Evolutionary conservation across 1,140 invertebrate genomes (phyloP), one percentile per base, ranked within the genome.

Genomic region (Aplysia californica): DNA sequence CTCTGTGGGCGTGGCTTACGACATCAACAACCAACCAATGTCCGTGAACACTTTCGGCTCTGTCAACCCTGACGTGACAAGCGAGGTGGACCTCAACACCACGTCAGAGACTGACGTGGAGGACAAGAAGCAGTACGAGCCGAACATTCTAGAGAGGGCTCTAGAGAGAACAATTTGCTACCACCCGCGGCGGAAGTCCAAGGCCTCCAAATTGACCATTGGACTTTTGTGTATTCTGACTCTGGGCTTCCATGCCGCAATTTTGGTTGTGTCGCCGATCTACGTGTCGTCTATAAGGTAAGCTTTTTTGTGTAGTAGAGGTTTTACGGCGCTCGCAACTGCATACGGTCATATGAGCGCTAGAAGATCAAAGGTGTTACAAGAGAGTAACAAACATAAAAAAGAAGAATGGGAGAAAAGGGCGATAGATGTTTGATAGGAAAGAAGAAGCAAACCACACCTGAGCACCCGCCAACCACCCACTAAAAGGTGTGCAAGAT

Each of bases 41-140:
- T 65, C 59, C 55, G 59, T 66, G 31, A 75, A 75, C 61, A 75
- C 72, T 0, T 75, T 75, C 29, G 72, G 72, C 18, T 41, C 59
- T 15, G 61, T 75, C 55, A 59, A 31, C 36, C 59, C 72, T 1
- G 72, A 75, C 61, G 61, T 75, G 3, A 75, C 36, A 23, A 75
- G 72, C 72, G 72, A 75, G 31, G 72, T 75, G 0, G 72, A 75
- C 31, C 72, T 75, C 2, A 66, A 64, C 26, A 74, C 71, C 3
- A 50, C 72, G 3, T 75, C 72, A 6, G 72, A 75, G n/a, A 66
- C 72, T 4, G 70, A 73, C 58, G 23, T 61, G 2, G 61, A 75
- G 20, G 61, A 75, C 38, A 26, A n/a, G 39, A 65, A 75, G 23
- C 10, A 33, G 23, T 66, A 66, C 72, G 26, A 44, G 39, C 72